A percentile compares a stretch with the other conserved stretches of the same genome.
These are phyloP conservation scores for Noctilio leporinus DNA, from an alignment of 2,113 vertebrate species.

Conservation along the genomic window DNA sequence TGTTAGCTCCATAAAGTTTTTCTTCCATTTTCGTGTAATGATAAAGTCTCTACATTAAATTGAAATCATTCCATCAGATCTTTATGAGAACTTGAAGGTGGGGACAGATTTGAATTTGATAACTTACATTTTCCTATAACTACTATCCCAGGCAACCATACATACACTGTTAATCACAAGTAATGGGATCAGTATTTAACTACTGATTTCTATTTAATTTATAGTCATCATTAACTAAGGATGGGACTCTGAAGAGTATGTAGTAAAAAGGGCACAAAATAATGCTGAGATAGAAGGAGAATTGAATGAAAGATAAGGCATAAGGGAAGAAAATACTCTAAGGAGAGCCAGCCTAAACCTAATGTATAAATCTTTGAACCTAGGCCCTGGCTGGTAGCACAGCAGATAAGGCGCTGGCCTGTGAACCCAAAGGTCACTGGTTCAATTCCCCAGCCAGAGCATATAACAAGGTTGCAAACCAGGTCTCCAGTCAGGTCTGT, in stretches of 20 bases:
- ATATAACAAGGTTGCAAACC: no score
- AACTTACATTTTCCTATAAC: not conserved
- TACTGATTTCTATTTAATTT: constrained; percentile 4
- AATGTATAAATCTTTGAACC: not conserved
- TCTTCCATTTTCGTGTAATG: not conserved
- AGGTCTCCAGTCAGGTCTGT: no score
- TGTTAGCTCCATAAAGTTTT: not conserved
- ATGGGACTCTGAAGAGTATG: not conserved
- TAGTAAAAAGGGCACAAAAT: not conserved
- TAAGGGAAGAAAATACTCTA: not conserved
- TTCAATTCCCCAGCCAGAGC: no score
- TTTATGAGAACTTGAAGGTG: not conserved
- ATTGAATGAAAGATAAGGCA: not conserved
- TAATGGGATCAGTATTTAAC: constrained; percentile 11
- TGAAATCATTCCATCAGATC: not conserved
- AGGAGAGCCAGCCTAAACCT: not conserved
- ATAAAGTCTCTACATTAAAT: not conserved
- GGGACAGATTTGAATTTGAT: not conserved
- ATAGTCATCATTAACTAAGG: not conserved
- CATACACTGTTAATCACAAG: not conserved
- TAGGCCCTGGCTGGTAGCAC: no score
- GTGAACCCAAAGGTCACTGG: no score
- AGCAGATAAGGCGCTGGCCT: no score
- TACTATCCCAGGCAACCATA: not conserved
- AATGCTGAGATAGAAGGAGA: not conserved